These are phyloP conservation scores for Synergus japonicus DNA, from an alignment of 2,888 invertebrate genomes.

Conservation along the genomic window DNA sequence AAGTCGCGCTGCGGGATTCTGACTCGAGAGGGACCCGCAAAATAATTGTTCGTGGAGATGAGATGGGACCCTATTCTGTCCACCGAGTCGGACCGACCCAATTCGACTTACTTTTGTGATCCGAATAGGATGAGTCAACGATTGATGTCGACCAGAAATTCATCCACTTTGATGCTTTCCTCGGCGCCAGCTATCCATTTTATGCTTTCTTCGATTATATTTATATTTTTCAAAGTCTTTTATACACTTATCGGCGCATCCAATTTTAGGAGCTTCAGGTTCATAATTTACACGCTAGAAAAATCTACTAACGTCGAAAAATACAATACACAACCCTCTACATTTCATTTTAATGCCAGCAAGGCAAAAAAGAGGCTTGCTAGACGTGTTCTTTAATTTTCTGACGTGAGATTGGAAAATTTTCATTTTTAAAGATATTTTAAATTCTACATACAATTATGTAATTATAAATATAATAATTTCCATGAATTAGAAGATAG, in stretches of 20 bases:
- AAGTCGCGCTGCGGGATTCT: conserved; percentile 73
- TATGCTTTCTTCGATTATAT: conserved; percentile 24
- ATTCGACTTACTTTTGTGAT: conserved; percentile 73
- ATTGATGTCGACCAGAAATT: conserved; percentile 64
- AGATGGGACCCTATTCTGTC: conserved; percentile 60
- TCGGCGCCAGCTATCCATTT: conserved; percentile 38
- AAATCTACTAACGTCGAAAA: neutral
- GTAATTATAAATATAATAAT: no score
- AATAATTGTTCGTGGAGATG: conserved; percentile 69
- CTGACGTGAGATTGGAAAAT: no score
- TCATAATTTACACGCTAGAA: neutral
- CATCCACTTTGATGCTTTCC: conserved; percentile 60
- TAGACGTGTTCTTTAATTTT: no score
- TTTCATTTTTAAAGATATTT: no score
- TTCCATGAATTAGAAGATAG: no score
- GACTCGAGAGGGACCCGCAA: conserved; percentile 63
- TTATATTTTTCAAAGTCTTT: conserved; percentile 27
- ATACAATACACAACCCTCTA: no score
- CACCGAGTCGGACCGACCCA: conserved; percentile 65
- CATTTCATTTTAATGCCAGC: no score
- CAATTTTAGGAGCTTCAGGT: conserved; percentile 20
- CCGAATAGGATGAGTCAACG: conserved; percentile 71
- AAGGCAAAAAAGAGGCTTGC: no score
- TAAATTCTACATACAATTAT: no score
- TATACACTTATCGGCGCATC: conserved; percentile 40